Evolutionary conservation across 2,888 invertebrate species (phyloP), one percentile per base, ranked within the genome.

Genomic region (Strigamia maritima): DNA sequence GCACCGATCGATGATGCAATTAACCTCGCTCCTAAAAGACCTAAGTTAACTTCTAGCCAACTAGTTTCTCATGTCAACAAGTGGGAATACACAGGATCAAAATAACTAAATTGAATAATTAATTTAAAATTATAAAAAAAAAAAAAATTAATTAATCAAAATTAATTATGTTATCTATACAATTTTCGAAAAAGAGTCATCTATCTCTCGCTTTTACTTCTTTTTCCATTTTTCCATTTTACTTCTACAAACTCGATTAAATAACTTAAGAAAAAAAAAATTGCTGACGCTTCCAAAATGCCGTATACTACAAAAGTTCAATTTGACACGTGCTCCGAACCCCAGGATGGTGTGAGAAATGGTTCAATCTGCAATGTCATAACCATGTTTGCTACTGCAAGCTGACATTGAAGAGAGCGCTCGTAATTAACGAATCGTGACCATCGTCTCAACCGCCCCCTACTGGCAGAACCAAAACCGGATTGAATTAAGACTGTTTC

Each of bases 371-470:
- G 70, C 70, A 70, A 24, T 26, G 70, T 28, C 70, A 70, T 70
- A 70, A 28, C 70, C 70, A 70, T 70, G 70, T 70, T 70, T 70
- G 70, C 70, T 70, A 70, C 70, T 70, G 70, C 70, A 70, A 70
- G 28, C 70, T 70, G 70, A 70, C 70, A 70, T 26, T 70, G 70
- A 70, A 70, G 70, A 70, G 70, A 70, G 70, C 70, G 26, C 70
- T 26, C 70, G 70, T 70, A 70, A 70, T 70, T 70, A 70, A 70
- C 70, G 70, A 70, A 70, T 70, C 70, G 70, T 70, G 70, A 70
- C 70, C 70, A 70, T 28, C 28, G 24, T 28, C 24, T 26, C 70
- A 26, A 70, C 7, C 70, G 70, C 26, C 70, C 26, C 70, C 70
- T 70, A 26, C 70, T 70, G 70, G 26, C 70, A 70, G 70, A 70